phyloP scores from a whole-genome alignment of 2,113 vertebrate genomes.

The Chrysochloris asiatica region DNA sequence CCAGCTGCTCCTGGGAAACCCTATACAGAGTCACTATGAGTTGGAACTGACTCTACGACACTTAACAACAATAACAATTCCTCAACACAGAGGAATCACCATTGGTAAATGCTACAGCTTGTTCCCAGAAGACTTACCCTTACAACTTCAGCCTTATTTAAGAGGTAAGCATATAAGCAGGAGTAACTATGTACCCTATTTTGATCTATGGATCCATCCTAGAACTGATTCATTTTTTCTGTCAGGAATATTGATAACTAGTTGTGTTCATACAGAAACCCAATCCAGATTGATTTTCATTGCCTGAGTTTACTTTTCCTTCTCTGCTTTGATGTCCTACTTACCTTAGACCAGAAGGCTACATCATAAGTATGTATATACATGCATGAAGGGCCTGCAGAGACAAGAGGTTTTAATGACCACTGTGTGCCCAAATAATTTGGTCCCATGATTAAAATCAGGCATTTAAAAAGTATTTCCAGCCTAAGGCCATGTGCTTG shows the following conservation, averaged over 20 bases:
- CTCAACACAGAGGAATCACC: slow-evolving; percentile 68
- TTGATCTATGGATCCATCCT: slow-evolving; percentile 68
- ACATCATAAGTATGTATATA: neutral
- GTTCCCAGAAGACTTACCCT: slow-evolving; percentile 49
- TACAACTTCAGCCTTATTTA: slow-evolving; percentile 57
- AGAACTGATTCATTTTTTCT: slow-evolving; percentile 64
- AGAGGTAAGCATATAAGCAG: slow-evolving; percentile 58
- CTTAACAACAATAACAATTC: too few species aligned
- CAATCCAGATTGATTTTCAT: slow-evolving; percentile 14
- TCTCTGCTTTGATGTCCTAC: slow-evolving; percentile 24
- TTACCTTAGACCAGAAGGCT: neutral
- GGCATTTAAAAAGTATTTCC: slow-evolving; percentile 61
- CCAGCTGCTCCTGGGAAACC: too few species aligned
- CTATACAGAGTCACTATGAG: too few species aligned
- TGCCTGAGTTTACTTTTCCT: slow-evolving; percentile 11
- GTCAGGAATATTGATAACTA: slow-evolving; percentile 55
- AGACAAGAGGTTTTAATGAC: slow-evolving; percentile 21
- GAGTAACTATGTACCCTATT: slow-evolving; percentile 35
- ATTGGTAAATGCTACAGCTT: slow-evolving; percentile 43
- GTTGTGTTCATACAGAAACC: neutral
- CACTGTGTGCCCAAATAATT: neutral
- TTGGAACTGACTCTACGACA: too few species aligned
- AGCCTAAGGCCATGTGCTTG: slow-evolving; percentile 44
- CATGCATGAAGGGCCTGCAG: neutral
- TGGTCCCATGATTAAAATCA: slow-evolving; percentile 71